Conservation (phyloP, 2,888 invertebrate genomes). For the Eupithecia tripunctaria region DNA sequence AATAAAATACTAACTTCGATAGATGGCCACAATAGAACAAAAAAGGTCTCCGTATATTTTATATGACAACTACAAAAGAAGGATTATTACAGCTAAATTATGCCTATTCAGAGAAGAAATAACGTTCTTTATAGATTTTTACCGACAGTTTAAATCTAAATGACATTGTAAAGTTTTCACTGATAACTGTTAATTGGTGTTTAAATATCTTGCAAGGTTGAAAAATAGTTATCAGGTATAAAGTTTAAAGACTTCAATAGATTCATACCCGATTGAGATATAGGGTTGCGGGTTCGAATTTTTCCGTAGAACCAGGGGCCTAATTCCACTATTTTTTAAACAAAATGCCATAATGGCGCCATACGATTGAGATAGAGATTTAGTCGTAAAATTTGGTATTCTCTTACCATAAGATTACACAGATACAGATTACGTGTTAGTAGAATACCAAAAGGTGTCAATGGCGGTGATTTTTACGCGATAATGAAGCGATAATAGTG, state of each 20-base stretch:
- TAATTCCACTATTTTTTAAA: too few relatives aligned
- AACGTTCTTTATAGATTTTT: conserved; percentile 18
- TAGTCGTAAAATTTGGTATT: too few relatives aligned
- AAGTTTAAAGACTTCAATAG: not conserved
- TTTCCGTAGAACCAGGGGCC: not conserved
- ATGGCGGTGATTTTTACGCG: too few relatives aligned
- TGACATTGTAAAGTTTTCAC: conserved; percentile 17
- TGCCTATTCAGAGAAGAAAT: conserved; percentile 14
- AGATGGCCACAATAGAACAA: conserved; percentile 7
- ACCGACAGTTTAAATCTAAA: conserved; percentile 26
- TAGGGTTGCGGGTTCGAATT: not conserved
- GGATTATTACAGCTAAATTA: conserved; percentile 32
- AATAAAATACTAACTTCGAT: conserved; percentile 24
- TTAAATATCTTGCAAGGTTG: not conserved
- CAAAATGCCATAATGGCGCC: too few relatives aligned
- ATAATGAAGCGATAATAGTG: too few relatives aligned
- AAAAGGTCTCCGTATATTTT: conserved; percentile 19
- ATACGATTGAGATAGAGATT: too few relatives aligned
- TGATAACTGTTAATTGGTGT: conserved; percentile 15
- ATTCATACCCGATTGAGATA: not conserved
- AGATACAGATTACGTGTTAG: too few relatives aligned
- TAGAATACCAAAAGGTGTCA: too few relatives aligned
- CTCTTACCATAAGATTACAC: too few relatives aligned
- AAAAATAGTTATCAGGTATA: not conserved
- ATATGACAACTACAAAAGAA: conserved; percentile 23